Conservation (phyloP, 2,113 vertebrate species). For the Cavia porcellus region DNA sequence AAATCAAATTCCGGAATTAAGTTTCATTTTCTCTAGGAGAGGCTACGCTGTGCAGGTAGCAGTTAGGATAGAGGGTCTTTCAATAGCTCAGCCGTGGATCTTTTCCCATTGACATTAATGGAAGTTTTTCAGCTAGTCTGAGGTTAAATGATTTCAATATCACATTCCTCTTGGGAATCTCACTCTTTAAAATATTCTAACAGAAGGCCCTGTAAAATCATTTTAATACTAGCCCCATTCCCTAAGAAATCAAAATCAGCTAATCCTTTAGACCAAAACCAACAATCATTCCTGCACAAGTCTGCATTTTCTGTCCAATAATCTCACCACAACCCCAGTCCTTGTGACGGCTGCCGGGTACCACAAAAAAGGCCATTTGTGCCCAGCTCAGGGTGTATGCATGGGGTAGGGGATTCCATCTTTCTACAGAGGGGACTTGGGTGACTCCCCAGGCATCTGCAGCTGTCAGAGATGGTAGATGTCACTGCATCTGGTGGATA, state of each 20-base stretch:
- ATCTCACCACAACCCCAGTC: not conserved
- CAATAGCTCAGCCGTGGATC: not conserved
- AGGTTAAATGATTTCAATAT: conserved; percentile 57
- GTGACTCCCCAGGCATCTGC: not conserved
- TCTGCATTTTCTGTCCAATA: not conserved
- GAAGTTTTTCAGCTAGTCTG: not conserved
- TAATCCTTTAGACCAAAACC: not conserved
- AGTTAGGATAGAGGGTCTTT: not conserved
- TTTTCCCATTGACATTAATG: not conserved
- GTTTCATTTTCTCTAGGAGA: not conserved
- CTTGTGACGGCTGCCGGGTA: not conserved
- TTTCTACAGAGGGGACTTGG: not conserved
- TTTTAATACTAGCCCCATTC: not conserved
- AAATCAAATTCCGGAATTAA: not conserved
- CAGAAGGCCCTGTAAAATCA: not conserved
- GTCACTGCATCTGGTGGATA: not conserved
- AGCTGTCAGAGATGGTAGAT: not conserved
- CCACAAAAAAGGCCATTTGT: not conserved
- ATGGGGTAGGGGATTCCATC: not conserved
- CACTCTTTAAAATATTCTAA: not conserved
- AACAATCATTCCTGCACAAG: not conserved
- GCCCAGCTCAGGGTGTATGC: not conserved
- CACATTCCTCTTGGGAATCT: not conserved
- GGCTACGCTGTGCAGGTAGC: not conserved
- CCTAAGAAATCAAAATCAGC: conserved; percentile 29